Evolutionary conservation across 2,888 invertebrate genomes (phyloP).

Genomic region (Hesperia comma): DNA sequence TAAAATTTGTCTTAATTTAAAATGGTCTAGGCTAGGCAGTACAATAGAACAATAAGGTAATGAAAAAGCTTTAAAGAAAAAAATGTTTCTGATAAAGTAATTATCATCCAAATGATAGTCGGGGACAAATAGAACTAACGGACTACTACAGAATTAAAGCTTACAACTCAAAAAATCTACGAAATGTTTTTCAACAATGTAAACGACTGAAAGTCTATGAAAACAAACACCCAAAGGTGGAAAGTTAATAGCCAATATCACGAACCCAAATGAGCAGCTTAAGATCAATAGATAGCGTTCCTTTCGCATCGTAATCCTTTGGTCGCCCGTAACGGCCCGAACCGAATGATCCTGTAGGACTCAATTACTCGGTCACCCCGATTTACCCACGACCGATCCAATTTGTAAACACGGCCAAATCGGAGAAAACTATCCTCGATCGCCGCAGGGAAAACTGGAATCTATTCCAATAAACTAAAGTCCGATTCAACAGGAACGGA

Average conservation of each 20-base stretch:
- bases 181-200: background rate
- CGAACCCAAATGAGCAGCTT: conserved; percentile 47
- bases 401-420: conserved; percentile 80
- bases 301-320: conserved; percentile 76
- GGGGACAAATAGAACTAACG: no score
- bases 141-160: no score
- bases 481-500: background rate
- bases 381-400: conserved; percentile 81
- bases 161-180: background rate
- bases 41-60: no score
- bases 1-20: no score
- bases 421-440: conserved; percentile 68
- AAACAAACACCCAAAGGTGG: conserved; percentile 20
- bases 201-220: background rate
- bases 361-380: conserved; percentile 82
- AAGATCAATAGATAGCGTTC: conserved; percentile 75
- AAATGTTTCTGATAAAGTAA: no score
- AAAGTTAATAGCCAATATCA: conserved; percentile 37
- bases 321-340: conserved; percentile 65
- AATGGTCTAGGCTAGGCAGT: no score
- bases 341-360: conserved; percentile 81
- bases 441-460: conserved; percentile 48
- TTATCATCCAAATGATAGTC: no score
- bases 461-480: conserved; percentile 39
- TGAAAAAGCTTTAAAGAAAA: no score